Conservation (phyloP, 1,140 invertebrate species). For the Temnothorax nylanderi region DNA sequence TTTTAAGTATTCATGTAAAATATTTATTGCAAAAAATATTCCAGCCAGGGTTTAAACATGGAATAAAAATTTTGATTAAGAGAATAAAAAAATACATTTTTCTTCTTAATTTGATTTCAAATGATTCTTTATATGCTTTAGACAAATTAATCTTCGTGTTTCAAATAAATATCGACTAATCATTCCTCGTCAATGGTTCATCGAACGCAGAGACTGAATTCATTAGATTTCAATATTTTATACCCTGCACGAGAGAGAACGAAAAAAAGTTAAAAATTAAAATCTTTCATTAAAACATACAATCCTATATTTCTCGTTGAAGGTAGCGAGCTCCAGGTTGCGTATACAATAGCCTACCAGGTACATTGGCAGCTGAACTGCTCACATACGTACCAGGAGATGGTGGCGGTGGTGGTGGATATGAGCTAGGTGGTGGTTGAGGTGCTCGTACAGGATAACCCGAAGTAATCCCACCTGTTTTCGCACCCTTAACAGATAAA, state of each 20-base stretch:
- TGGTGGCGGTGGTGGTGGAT: slow-evolving; percentile 78
- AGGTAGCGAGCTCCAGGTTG: slow-evolving; percentile 81
- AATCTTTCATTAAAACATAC: slow-evolving; percentile 2
- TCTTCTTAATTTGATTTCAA: background rate
- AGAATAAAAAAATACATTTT: background rate
- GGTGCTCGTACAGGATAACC: slow-evolving; percentile 86
- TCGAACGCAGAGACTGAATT: background rate
- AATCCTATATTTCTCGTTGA: slow-evolving; percentile 78
- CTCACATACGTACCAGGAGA: slow-evolving; percentile 80
- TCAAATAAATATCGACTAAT: background rate
- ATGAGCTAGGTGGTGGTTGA: slow-evolving; percentile 79
- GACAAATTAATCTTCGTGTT: background rate
- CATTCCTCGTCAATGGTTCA: background rate
- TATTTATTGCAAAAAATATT: too few species aligned
- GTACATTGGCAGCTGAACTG: slow-evolving; percentile 79
- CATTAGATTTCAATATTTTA: background rate
- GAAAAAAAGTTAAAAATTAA: background rate
- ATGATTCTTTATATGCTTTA: background rate
- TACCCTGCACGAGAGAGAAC: background rate
- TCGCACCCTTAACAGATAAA: slow-evolving; percentile 78
- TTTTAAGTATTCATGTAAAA: too few species aligned
- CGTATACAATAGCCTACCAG: slow-evolving; percentile 80
- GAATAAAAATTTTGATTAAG: background rate
- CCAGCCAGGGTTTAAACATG: too few species aligned
- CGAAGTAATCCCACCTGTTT: slow-evolving; percentile 87